Evolutionary conservation across 2,113 vertebrate genomes (phyloP), one percentile per base, ranked within the genome.

Genomic region (Oplegnathus fasciatus): DNA sequence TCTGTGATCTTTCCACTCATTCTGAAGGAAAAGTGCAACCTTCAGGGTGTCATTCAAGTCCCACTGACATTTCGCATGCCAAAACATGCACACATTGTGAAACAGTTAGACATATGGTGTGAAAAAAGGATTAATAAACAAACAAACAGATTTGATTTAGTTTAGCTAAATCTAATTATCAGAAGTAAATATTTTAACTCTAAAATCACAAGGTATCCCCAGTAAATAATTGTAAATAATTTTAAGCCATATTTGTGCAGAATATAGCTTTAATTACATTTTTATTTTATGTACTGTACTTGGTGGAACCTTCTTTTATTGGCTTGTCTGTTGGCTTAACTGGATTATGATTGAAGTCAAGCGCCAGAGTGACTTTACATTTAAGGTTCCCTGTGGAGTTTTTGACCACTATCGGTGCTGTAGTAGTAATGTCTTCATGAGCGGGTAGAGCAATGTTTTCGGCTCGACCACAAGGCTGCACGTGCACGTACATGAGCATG

Each of bases 301-400:
- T 26, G 6, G 50, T 54, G 8, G 8, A 28, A 37, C 20, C 0
- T 26, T 17, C 13, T 62, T 78, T 78, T 50, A 67, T 60, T 67
- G 28, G 24, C 62, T 77, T 42, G n/a, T 52, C 15, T 72, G 18
- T 40, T 65, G n/a, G 14, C 32, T 66, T 44, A 72, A 52, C 14
- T 61, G 22, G 61, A 66, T 66, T 72, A n/a, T 52, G 7, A 67
- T n/a, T 67, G 40, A 55, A 62, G n/a, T 37, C 30, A 40, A n/a
- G 20, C 22, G 18, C 37, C 26, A 37, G 28, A 57, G 34, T 70
- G 28, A 58, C 72, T 75, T 75, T 46, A 30, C 20, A 42, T 54
- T 52, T 30, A 67, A 62, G 10, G 22, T 54, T 85, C 62, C 44
- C 76, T 57, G 24, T 40, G 58, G 57, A 74, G 66, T 42, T 52